phyloP scores from a whole-genome alignment of 2,888 invertebrate genomes.

The Dastarcus helophoroides region DNA sequence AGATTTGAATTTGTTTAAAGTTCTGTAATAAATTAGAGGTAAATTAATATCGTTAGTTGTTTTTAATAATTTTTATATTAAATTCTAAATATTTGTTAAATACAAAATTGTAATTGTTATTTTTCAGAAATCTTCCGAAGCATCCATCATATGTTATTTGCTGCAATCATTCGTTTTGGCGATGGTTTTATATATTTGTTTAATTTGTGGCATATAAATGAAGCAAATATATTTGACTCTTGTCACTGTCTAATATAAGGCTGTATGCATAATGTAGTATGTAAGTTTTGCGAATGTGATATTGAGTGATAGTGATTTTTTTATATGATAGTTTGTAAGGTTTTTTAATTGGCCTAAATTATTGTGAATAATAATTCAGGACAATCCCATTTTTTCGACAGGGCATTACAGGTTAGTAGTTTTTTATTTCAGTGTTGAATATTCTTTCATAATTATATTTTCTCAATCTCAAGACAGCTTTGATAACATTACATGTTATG shows the following conservation, averaged over 20 bases:
- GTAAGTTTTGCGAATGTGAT: constrained; percentile 31
- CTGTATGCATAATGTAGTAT: constrained; percentile 34
- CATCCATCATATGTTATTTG: constrained; percentile 8
- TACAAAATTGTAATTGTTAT: no score
- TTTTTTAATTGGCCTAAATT: constrained; percentile 23
- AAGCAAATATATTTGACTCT: constrained; percentile 14
- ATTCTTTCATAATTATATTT: constrained; percentile 6
- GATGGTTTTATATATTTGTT: constrained; percentile 1
- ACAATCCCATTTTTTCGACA: constrained; percentile 8
- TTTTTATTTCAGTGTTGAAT: constrained; percentile 7
- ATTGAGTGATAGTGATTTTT: constrained; percentile 19
- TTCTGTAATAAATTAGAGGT: no score
- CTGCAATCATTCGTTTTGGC: constrained; percentile 7
- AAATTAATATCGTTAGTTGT: no score
- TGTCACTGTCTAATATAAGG: constrained; percentile 29
- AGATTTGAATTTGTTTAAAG: no score
- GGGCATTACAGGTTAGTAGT: no score
- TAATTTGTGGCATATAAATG: no score
- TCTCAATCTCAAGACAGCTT: constrained; percentile 1
- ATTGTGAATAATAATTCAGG: constrained; percentile 8
- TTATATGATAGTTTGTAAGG: constrained; percentile 19
- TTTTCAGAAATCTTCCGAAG: not conserved
- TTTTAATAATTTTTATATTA: no score
- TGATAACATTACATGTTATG: constrained; percentile 3
- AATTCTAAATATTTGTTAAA: no score